Percentiles rank a stretch among this genome's conserved stretches.
Conservation (phyloP, 2,888 invertebrate species). For the Papilio demoleus region DNA sequence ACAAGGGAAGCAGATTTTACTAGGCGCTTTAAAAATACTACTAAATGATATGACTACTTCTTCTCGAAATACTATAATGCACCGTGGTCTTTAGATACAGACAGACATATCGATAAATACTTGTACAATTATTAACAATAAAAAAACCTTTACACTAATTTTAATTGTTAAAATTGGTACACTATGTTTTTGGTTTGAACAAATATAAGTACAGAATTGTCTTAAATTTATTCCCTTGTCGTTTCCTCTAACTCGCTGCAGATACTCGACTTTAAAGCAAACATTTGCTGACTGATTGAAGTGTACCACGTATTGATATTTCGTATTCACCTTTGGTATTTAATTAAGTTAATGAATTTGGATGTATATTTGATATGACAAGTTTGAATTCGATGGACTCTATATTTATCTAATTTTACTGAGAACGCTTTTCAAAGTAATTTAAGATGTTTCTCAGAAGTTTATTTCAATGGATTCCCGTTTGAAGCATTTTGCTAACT, state of each 20-base stretch:
- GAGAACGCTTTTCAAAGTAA: not conserved
- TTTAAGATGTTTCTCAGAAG: not conserved
- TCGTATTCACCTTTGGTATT: not conserved
- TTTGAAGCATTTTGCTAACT: conserved; percentile 4
- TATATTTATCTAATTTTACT: not conserved
- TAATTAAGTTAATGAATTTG: not conserved
- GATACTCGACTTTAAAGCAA: not conserved
- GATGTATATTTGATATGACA: too few species aligned
- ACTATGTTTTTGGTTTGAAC: too few species aligned
- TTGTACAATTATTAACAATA: too few species aligned
- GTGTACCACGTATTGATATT: not conserved
- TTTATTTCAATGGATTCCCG: not conserved
- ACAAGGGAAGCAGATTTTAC: too few species aligned
- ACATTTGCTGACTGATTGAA: not conserved
- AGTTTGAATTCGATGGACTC: too few species aligned
- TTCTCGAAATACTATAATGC: too few species aligned
- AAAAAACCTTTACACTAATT: too few species aligned
- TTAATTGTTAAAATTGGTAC: too few species aligned
- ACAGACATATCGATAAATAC: too few species aligned
- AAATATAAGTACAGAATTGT: not conserved
- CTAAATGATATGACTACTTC: too few species aligned
- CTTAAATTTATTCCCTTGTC: not conserved
- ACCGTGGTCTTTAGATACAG: too few species aligned
- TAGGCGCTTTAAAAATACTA: too few species aligned
- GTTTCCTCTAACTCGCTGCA: not conserved